These are phyloP conservation scores for Ptychodera flava DNA, from an alignment of 35 echinoderm and acorn worm species.

Conservation along the genomic window DNA sequence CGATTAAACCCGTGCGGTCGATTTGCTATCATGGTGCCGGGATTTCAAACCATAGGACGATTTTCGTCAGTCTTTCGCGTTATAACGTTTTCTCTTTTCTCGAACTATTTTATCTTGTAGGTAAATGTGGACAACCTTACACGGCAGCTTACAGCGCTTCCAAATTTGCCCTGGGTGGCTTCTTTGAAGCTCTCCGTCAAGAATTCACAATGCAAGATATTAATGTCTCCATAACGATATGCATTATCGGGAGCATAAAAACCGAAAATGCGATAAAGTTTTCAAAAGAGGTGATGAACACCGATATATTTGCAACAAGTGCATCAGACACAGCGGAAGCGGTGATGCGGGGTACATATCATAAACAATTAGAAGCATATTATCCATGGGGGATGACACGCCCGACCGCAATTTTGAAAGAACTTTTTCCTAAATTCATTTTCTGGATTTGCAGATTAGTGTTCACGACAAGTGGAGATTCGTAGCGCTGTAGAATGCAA, in stretches of 20 bases:
- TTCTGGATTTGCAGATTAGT: too few species aligned
- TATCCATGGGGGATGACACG: not conserved
- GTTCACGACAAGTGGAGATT: too few species aligned
- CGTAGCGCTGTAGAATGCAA: too few species aligned
- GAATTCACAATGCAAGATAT: conserved; percentile 19
- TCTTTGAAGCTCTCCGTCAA: conserved; percentile 61
- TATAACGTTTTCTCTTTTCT: not conserved
- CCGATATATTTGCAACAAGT: conserved; percentile 9
- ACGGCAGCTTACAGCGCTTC: conserved; percentile 60
- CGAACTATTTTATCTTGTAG: conserved; percentile 23
- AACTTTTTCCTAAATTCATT: not conserved
- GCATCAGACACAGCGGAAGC: conserved; percentile 31
- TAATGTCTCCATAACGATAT: conserved; percentile 38
- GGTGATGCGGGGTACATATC: conserved; percentile 28
- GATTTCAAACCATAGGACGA: too few species aligned
- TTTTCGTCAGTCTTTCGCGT: too few species aligned
- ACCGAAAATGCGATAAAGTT: conserved; percentile 56
- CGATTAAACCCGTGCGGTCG: too few species aligned
- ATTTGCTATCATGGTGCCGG: too few species aligned
- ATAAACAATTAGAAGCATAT: conserved; percentile 23
- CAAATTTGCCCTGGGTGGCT: conserved; percentile 89
- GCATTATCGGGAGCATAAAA: conserved; percentile 60
- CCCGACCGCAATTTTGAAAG: not conserved
- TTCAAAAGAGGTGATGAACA: conserved; percentile 19
- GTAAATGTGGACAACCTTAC: conserved; percentile 71